Percentiles rank a stretch among this genome's conserved stretches.
Conservation (phyloP, 2,113 vertebrate genomes). For the Entelurus aequoreus region DNA sequence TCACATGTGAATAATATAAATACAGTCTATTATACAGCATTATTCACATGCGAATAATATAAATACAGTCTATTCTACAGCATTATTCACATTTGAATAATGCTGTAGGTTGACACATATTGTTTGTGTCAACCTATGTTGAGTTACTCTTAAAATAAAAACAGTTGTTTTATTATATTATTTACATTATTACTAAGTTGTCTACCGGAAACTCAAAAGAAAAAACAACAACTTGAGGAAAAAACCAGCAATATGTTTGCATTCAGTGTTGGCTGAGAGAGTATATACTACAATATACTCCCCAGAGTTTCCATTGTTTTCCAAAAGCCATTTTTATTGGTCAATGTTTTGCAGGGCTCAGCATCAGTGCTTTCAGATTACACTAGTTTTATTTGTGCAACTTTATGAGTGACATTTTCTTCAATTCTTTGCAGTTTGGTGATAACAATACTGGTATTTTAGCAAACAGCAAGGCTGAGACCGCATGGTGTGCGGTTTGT, state of each 20-base stretch:
- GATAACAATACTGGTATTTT: slow-evolving; percentile 27
- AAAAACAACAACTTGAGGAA: background rate
- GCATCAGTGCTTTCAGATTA: background rate
- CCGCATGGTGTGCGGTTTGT: slow-evolving; percentile 32
- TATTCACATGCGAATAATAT: no score
- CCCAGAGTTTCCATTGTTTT: background rate
- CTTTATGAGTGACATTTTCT: background rate
- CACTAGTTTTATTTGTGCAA: background rate
- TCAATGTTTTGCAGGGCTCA: background rate
- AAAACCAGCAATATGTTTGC: background rate
- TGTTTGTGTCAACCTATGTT: no score
- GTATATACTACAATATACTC: background rate
- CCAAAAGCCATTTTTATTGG: background rate
- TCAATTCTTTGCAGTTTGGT: slow-evolving; percentile 23
- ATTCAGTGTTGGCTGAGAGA: background rate
- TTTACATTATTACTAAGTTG: no score
- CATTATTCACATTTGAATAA: no score
- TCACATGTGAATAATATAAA: no score
- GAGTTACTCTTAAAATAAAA: no score
- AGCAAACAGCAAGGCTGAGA: slow-evolving; percentile 10
- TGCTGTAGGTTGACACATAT: no score
- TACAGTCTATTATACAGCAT: no score
- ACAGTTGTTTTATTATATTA: no score
- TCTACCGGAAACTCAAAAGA: background rate
- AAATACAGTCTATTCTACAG: no score